Percentiles rank a stretch among this genome's conserved stretches.
Conservation (phyloP, 2,113 vertebrate species). For the Crotalus viridis region DNA sequence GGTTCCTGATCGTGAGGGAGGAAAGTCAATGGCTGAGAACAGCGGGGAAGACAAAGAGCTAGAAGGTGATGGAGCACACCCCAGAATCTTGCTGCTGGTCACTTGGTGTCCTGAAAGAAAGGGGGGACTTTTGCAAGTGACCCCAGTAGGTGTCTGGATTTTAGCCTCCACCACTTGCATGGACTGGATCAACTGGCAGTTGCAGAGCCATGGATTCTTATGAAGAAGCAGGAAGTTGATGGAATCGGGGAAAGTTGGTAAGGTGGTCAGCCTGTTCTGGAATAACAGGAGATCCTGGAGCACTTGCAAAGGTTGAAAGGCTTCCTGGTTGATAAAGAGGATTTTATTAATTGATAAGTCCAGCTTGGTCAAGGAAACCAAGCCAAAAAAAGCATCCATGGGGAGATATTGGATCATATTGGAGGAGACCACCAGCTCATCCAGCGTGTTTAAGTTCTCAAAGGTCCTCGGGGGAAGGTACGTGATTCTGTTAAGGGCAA, state of each 20-base stretch:
- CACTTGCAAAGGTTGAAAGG: constrained; percentile 24
- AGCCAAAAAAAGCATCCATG: constrained; percentile 33
- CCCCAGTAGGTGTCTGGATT: background rate
- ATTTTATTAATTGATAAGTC: constrained; percentile 42
- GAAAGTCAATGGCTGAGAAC: background rate
- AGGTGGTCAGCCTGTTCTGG: constrained; percentile 1
- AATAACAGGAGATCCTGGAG: constrained; percentile 18
- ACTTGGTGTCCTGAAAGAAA: background rate
- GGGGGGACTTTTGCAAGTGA: constrained; percentile 21
- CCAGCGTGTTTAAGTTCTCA: constrained; percentile 9
- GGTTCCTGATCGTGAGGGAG: too few relatives aligned
- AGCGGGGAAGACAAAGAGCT: background rate
- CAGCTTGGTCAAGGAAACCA: constrained; percentile 14
- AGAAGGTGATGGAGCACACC: background rate
- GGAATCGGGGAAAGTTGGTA: constrained; percentile 19
- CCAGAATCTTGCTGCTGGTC: background rate
- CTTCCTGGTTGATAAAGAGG: constrained; percentile 21
- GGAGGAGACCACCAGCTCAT: constrained; percentile 16
- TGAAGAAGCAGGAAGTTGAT: constrained; percentile 12
- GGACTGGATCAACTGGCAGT: constrained; percentile 3
- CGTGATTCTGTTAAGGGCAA: constrained; percentile 14
- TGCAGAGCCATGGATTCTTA: constrained; percentile 32
- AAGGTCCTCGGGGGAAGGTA: constrained; percentile 39
- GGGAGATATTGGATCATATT: constrained; percentile 42
- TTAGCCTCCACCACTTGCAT: background rate